phyloP scores from a whole-genome alignment of 2,888 invertebrate species.

The Tupiocoris notatus region DNA sequence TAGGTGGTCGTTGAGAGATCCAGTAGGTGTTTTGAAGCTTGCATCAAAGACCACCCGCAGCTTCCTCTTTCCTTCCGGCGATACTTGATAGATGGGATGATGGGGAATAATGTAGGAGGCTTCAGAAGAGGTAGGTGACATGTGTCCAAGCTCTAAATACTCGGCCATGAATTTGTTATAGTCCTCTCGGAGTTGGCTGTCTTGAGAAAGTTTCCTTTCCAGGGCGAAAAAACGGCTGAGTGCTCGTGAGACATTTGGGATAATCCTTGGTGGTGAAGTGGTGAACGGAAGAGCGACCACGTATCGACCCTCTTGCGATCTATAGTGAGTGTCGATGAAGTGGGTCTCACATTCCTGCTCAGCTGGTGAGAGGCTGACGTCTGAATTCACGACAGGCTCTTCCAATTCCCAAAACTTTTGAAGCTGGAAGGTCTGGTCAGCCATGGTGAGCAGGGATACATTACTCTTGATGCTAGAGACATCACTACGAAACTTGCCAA shows the following conservation, averaged over 20 bases:
- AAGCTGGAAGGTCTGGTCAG: background rate
- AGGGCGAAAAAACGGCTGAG: background rate
- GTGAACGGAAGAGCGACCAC: background rate
- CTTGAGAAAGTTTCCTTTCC: background rate
- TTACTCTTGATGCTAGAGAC: background rate
- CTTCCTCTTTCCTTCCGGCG: too few relatives aligned
- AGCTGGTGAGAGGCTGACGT: background rate
- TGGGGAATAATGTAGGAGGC: conserved; percentile 20
- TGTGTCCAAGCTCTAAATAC: too few relatives aligned
- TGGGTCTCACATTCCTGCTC: background rate
- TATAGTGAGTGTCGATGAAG: background rate
- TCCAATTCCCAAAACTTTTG: background rate
- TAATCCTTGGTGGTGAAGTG: background rate
- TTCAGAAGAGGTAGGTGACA: background rate
- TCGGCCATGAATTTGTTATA: conserved; percentile 11
- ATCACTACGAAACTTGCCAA: background rate
- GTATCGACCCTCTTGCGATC: background rate
- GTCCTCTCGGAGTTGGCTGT: background rate
- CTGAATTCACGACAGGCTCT: background rate
- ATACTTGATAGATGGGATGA: background rate
- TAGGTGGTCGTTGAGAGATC: conserved; percentile 34
- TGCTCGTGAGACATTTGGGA: background rate
- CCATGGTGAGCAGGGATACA: background rate
- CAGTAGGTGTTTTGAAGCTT: conserved; percentile 14
- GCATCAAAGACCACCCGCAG: conserved; percentile 51